Evolutionary conservation across 2,888 invertebrate species (phyloP).

Genomic region (Metallyticus violacea): DNA sequence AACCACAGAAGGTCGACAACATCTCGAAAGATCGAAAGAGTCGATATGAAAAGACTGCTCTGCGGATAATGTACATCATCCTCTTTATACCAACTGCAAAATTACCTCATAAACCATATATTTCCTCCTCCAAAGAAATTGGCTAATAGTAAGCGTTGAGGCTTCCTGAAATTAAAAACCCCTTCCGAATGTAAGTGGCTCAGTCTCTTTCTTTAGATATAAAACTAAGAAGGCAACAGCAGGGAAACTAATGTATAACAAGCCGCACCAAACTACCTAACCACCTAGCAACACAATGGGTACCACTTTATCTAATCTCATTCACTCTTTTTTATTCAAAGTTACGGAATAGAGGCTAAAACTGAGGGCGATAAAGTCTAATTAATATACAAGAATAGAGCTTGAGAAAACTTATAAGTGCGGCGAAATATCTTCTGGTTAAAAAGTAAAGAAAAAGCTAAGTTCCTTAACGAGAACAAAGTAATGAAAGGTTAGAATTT

Average conservation of each 20-base stretch:
- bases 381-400: neutral
- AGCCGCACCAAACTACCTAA: neutral
- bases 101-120: neutral
- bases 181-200: neutral
- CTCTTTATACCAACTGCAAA: too few relatives aligned
- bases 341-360: too few relatives aligned
- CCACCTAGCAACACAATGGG: too few relatives aligned
- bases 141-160: neutral
- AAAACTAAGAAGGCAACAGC: neutral
- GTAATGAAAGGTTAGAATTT: neutral
- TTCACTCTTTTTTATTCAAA: neutral
- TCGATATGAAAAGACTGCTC: neutral
- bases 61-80: neutral
- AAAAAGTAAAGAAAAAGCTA: neutral
- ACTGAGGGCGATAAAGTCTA: neutral
- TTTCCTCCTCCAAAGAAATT: neutral
- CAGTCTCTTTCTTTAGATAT: neutral
- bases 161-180: slow-evolving; percentile 8
- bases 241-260: neutral
- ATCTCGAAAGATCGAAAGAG: neutral
- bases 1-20: neutral
- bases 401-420: neutral
- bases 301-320: neutral
- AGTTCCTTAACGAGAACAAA: neutral
- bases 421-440: neutral